Evolutionary conservation across 1,140 invertebrate genomes (phyloP).

Genomic region (Dufourea novaeangliae): DNA sequence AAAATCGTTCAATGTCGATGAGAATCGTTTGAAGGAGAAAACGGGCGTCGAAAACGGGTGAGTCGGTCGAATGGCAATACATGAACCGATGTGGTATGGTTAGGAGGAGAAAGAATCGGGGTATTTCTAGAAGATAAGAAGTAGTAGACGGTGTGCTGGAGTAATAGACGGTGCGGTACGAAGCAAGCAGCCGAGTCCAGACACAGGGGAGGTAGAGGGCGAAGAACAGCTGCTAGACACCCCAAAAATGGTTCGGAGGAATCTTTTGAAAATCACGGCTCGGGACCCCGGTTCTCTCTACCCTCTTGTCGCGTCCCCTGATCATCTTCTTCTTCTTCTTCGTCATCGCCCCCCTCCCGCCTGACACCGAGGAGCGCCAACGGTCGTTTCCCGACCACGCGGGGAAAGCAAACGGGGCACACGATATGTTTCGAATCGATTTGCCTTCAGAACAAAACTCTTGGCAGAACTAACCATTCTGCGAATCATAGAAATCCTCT

Average conservation of each 20-base stretch:
- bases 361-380: constrained; percentile 46
- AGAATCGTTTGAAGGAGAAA: too few species aligned
- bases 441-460: constrained; percentile 1
- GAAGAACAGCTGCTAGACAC: constrained; percentile 78
- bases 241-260: constrained; percentile 70
- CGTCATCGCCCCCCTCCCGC: constrained; percentile 28
- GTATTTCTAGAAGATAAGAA: constrained; percentile 47
- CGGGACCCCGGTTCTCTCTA: constrained; percentile 57
- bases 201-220: constrained; percentile 58
- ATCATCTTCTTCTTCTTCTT: constrained; percentile 67
- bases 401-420: not conserved
- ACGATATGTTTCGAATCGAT: constrained; percentile 37
- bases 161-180: constrained; percentile 22
- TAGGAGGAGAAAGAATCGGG: constrained; percentile 5
- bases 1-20: too few species aligned
- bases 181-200: constrained; percentile 17
- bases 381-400: constrained; percentile 30
- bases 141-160: too few species aligned
- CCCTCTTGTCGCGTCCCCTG: constrained; percentile 52
- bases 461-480: too few species aligned
- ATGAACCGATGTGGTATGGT: not conserved
- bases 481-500: too few species aligned
- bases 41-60: not conserved
- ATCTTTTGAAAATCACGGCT: constrained; percentile 78
- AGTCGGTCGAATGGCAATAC: not conserved